Evolutionary conservation across 2,888 invertebrate genomes (phyloP).

Genomic region (Entomobrya multifasciata): DNA sequence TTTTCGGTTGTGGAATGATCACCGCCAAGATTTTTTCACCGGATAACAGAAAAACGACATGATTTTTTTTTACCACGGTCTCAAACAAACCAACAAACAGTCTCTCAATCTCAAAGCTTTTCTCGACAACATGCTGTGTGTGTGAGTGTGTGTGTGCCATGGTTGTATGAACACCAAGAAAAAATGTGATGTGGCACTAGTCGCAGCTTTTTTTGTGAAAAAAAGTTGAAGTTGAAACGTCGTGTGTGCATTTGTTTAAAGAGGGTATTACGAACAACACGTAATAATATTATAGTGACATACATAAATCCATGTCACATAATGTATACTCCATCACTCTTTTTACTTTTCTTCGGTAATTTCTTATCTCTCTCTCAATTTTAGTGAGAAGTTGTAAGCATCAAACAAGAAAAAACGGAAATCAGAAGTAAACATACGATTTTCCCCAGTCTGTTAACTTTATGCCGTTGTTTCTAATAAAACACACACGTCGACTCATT

Average conservation of each 20-base stretch:
- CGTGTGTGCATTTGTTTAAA: conserved; percentile 55
- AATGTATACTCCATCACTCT: conserved; percentile 51
- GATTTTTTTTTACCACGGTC: conserved; percentile 39
- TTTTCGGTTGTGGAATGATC: conserved; percentile 27
- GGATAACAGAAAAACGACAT: conserved; percentile 50
- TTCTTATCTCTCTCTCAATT: conserved; percentile 5
- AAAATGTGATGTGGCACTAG: conserved; percentile 24
- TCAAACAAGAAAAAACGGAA: conserved; percentile 41
- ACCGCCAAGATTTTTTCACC: conserved; percentile 65
- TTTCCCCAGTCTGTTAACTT: conserved; percentile 54
- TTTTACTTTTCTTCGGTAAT: neutral
- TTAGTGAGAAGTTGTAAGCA: conserved; percentile 19
- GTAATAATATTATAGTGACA: conserved; percentile 60
- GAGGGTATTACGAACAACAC: conserved; percentile 65
- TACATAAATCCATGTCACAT: conserved; percentile 68
- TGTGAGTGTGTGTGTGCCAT: conserved; percentile 20
- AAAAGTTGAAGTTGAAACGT: conserved; percentile 12
- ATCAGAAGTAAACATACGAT: conserved; percentile 56
- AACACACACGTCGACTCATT: conserved; percentile 80
- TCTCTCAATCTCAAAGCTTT: neutral
- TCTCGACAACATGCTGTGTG: neutral
- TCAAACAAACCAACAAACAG: neutral
- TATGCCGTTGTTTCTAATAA: conserved; percentile 48
- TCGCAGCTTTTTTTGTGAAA: neutral
- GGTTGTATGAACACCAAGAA: conserved; percentile 3